Percentiles rank a stretch among this genome's conserved stretches.
phyloP scores from a whole-genome alignment of 2,113 vertebrate genomes.

The Amblyornis subalaris region DNA sequence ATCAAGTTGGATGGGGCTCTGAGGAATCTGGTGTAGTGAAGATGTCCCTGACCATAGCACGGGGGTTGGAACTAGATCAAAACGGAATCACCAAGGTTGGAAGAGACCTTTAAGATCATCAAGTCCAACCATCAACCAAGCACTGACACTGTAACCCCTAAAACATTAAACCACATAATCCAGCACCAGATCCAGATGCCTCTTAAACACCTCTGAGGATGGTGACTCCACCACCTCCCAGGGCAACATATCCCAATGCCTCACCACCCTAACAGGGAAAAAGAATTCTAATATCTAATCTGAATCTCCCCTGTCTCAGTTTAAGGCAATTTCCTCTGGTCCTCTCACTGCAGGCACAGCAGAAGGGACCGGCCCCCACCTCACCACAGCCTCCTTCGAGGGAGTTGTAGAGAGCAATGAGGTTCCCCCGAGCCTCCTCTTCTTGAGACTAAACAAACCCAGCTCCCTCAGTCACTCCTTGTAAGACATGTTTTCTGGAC shows the following conservation, averaged over 20 bases:
- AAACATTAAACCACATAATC: not conserved
- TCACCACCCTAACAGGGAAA: accelerated
- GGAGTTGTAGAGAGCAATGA: not conserved
- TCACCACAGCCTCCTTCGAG: not conserved
- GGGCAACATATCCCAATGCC: not conserved
- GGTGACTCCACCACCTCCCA: accelerated
- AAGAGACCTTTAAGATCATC: not conserved
- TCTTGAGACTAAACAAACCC: not conserved
- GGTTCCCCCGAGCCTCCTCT: not conserved
- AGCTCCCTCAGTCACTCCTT: not conserved
- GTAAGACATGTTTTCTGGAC: not conserved
- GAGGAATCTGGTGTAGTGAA: not conserved
- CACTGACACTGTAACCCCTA: not conserved
- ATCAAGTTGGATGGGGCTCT: not conserved
- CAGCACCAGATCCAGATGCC: not conserved
- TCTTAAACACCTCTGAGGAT: not conserved
- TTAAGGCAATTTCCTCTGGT: not conserved
- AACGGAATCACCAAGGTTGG: not conserved
- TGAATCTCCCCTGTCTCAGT: not conserved
- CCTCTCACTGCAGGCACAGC: not conserved
- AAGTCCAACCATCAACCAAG: not conserved
- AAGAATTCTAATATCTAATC: not conserved
- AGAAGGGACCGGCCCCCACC: not conserved
- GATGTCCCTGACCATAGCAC: no score
- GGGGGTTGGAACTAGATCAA: not conserved